These are phyloP conservation scores for Aphodius sticticus DNA, from an alignment of 2,888 invertebrate species.

Conservation along the genomic window DNA sequence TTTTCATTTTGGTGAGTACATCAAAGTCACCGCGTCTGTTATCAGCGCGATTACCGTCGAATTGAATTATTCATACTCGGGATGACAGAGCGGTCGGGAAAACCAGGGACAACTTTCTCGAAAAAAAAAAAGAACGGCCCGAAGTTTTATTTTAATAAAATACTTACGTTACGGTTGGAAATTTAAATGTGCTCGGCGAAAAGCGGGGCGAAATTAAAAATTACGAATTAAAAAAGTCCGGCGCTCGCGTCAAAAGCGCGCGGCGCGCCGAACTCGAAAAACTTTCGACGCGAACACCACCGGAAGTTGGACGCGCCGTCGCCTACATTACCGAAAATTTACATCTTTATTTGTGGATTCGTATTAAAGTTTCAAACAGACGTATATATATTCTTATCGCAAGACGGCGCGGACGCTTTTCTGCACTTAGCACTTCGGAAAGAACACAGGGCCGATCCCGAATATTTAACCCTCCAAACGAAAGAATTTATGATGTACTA, in stretches of 20 bases:
- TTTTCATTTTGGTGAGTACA: too few species aligned
- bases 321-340: slow-evolving; percentile 43
- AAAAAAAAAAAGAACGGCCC: not conserved
- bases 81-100: too few species aligned
- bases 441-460: slow-evolving; percentile 5
- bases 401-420: slow-evolving; percentile 36
- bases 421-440: slow-evolving; percentile 34
- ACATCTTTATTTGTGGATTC: slow-evolving; percentile 45
- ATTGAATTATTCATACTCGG: too few species aligned
- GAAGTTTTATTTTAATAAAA: slow-evolving; percentile 31
- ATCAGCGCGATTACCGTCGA: too few species aligned
- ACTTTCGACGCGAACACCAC: slow-evolving; percentile 38
- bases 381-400: slow-evolving; percentile 40
- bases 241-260: slow-evolving; percentile 6
- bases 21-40: too few species aligned
- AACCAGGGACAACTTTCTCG: too few species aligned
- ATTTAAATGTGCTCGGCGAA: slow-evolving; percentile 40
- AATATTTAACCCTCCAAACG: not conserved
- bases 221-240: slow-evolving; percentile 44
- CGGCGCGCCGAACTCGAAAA: slow-evolving; percentile 37
- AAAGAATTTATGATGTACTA: slow-evolving; percentile 4
- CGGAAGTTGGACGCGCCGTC: slow-evolving; percentile 30
- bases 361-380: slow-evolving; percentile 41
- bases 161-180: slow-evolving; percentile 28
- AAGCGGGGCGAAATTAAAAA: slow-evolving; percentile 43